Evolutionary conservation across 1,140 invertebrate genomes (phyloP).

Genomic region (Bactericera cockerelli): DNA sequence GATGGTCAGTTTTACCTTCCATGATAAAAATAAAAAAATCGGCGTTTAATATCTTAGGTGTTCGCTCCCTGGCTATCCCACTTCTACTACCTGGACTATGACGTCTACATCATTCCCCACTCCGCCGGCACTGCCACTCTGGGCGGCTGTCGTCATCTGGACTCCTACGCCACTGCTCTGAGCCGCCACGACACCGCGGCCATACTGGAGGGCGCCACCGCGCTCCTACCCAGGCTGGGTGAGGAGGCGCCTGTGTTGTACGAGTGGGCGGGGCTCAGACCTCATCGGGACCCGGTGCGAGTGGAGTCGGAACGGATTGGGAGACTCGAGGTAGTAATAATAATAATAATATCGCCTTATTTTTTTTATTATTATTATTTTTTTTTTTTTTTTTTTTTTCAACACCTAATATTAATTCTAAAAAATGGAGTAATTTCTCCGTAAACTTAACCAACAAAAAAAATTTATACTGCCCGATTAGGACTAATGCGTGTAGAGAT

Average conservation of each 20-base stretch:
- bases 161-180: conserved; percentile 51
- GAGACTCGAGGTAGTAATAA: conserved; percentile 29
- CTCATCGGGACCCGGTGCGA: conserved; percentile 43
- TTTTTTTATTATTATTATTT: no score
- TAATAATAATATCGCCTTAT: conserved; percentile 90
- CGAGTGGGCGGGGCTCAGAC: conserved; percentile 58
- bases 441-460: no score
- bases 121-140: conserved; percentile 51
- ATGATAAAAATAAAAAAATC: no score
- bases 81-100: conserved; percentile 65
- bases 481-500: no score
- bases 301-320: conserved; percentile 39
- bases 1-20: no score
- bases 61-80: conserved; percentile 79
- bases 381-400: no score
- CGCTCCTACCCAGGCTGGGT: conserved; percentile 53
- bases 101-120: conserved; percentile 67
- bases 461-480: no score
- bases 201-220: conserved; percentile 56
- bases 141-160: conserved; percentile 66
- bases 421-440: no score
- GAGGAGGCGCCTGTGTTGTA: conserved; percentile 38
- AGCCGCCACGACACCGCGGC: conserved; percentile 50
- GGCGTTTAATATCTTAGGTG: conserved; percentile 36
- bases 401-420: no score